phyloP scores from a whole-genome alignment of 2,113 vertebrate species.

The Dipodomys ordii region DNA sequence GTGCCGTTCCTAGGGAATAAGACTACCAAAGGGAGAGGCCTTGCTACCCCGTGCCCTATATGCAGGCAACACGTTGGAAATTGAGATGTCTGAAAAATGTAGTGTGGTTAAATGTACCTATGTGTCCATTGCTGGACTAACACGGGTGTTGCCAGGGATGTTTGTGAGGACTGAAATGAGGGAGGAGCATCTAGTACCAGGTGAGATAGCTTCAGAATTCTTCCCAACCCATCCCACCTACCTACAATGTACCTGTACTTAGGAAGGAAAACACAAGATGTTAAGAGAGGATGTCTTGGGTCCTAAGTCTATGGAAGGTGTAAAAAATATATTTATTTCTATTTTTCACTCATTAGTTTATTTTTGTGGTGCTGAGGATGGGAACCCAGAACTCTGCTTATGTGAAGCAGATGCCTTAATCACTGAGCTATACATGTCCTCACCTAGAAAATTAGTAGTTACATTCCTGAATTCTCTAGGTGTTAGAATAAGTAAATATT shows the following conservation, averaged over 20 bases:
- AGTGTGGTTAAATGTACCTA: background rate
- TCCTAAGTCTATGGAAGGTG: background rate
- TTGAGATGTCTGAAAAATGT: background rate
- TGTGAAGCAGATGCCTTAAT: too few relatives aligned
- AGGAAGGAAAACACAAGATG: background rate
- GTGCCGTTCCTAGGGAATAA: background rate
- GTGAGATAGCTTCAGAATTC: background rate
- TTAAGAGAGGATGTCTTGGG: background rate
- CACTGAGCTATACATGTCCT: background rate
- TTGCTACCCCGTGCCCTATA: background rate
- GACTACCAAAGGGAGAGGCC: background rate
- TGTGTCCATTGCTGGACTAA: background rate
- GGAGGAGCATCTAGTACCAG: accelerated
- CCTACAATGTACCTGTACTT: background rate
- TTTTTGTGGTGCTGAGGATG: background rate
- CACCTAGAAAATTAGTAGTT: background rate
- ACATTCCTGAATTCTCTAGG: background rate
- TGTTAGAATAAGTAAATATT: background rate
- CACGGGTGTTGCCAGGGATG: background rate
- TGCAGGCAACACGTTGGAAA: background rate
- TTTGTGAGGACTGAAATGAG: background rate
- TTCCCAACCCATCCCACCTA: background rate
- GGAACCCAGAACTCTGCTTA: too few relatives aligned
- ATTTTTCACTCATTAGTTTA: background rate
- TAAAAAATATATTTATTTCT: background rate